phyloP scores from a whole-genome alignment of 2,888 invertebrate genomes.

The Sminthurinus aureus region DNA sequence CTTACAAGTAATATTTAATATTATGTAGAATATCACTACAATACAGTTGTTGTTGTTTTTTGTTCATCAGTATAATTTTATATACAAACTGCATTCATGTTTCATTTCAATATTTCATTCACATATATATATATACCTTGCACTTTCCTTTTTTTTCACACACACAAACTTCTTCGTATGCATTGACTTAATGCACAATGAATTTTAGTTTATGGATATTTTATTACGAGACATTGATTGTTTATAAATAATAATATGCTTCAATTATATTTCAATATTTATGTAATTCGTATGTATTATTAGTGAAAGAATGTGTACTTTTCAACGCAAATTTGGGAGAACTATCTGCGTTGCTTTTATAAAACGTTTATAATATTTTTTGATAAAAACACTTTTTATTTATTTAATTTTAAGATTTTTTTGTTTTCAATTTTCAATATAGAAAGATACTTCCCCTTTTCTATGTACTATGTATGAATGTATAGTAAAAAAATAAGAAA shows the following conservation, averaged over 20 bases:
- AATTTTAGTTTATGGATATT: too few relatives aligned
- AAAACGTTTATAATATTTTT: neutral
- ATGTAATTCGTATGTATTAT: neutral
- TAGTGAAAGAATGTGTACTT: neutral
- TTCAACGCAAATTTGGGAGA: neutral
- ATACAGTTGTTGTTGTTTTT: too few relatives aligned
- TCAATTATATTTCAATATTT: neutral
- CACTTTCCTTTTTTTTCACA: neutral
- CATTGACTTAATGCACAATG: too few relatives aligned
- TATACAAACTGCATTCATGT: too few relatives aligned
- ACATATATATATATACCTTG: neutral
- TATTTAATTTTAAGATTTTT: too few relatives aligned
- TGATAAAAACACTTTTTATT: neutral
- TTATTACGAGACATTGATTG: neutral
- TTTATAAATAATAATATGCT: neutral
- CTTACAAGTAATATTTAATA: too few relatives aligned
- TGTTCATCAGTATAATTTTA: too few relatives aligned
- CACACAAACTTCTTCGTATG: too few relatives aligned
- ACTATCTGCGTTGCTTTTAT: neutral
- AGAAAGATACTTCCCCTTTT: slow-evolving; percentile 1
- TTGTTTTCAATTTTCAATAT: neutral
- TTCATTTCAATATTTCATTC: too few relatives aligned
- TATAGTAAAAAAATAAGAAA: slow-evolving; percentile 9
- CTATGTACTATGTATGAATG: neutral
- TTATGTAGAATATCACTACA: too few relatives aligned